A percentile compares a stretch with the other conserved stretches of the same genome.
These are phyloP conservation scores for Chironomus tentans DNA, from an alignment of 2,888 invertebrate species.

Conservation along the genomic window DNA sequence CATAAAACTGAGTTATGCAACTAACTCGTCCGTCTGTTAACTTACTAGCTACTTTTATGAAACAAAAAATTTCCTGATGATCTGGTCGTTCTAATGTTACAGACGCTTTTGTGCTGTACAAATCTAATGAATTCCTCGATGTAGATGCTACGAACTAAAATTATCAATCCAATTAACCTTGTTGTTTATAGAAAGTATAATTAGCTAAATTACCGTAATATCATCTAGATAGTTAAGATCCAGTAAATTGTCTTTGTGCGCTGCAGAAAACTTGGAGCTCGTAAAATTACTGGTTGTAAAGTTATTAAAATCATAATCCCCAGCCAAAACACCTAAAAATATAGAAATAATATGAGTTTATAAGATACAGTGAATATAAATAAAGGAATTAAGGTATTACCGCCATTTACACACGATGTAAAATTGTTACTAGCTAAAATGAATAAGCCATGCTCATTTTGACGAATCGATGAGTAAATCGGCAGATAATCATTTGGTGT, in stretches of 20 bases:
- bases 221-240: background rate
- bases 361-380: background rate
- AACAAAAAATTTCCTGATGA: background rate
- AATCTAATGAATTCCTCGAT: background rate
- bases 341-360: background rate
- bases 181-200: background rate
- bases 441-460: background rate
- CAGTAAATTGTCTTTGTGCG: background rate
- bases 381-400: background rate
- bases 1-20: background rate
- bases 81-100: background rate
- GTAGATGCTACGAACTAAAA: background rate
- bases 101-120: background rate
- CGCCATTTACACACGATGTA: background rate
- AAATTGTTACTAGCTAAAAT: background rate
- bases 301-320: background rate
- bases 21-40: background rate
- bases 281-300: background rate
- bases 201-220: background rate
- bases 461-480: background rate
- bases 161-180: background rate
- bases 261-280: background rate
- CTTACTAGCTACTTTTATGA: background rate
- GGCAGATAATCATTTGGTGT: background rate
- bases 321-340: background rate